phyloP scores from a whole-genome alignment of 1,140 invertebrate genomes.

The Drosophila yakuba region DNA sequence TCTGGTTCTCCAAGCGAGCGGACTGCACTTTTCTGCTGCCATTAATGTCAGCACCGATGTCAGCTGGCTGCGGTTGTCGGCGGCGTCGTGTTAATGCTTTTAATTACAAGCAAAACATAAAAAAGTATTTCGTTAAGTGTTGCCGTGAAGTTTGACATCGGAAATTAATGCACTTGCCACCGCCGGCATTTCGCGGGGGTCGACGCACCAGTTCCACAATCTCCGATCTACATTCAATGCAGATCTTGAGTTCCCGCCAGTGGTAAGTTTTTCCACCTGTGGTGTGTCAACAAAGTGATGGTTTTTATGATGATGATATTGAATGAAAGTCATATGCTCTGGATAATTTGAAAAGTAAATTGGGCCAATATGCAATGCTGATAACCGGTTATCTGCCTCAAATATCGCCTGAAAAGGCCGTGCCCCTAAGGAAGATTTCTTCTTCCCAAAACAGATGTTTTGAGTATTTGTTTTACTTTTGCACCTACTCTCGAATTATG shows the following conservation, averaged over 20 bases:
- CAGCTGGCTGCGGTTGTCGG: slow-evolving; percentile 43
- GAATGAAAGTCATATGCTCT: slow-evolving; percentile 13
- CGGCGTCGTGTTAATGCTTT: slow-evolving; percentile 69
- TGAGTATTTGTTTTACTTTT: background rate
- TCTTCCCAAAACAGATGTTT: background rate
- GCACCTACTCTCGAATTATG: no score
- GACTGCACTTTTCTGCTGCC: slow-evolving; percentile 67
- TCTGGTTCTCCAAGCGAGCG: slow-evolving; percentile 9
- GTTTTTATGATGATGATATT: slow-evolving; percentile 15
- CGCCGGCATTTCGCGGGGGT: slow-evolving; percentile 30
- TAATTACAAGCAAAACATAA: slow-evolving; percentile 78
- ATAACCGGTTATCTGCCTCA: background rate
- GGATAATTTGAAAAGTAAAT: slow-evolving; percentile 7
- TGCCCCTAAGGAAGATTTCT: background rate
- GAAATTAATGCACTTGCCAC: slow-evolving; percentile 64
- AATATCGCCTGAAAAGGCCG: background rate
- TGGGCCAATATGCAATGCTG: background rate
- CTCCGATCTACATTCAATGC: background rate
- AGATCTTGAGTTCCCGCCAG: slow-evolving; percentile 22
- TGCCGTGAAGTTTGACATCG: slow-evolving; percentile 75
- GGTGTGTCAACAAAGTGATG: slow-evolving; percentile 33
- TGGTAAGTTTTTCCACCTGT: slow-evolving; percentile 24
- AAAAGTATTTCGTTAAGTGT: slow-evolving; percentile 72
- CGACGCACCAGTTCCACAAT: slow-evolving; percentile 32
- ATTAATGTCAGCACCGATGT: slow-evolving; percentile 72